phyloP scores from a whole-genome alignment of 2,113 vertebrate species.

The Pteropus alecto region DNA sequence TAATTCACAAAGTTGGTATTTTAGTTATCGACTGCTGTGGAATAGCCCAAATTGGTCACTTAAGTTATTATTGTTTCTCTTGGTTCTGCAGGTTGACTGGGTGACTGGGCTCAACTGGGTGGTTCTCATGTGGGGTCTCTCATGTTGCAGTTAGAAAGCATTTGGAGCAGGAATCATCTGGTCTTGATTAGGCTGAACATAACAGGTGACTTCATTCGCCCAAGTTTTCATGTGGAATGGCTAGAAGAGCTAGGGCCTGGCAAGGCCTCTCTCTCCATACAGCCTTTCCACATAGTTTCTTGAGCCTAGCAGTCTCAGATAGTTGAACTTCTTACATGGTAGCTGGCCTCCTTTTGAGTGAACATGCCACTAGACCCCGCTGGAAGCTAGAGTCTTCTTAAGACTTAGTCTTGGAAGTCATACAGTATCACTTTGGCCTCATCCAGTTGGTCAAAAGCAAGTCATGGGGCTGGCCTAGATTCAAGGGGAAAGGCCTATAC shows the following conservation, averaged over 20 bases:
- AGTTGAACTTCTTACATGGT: neutral
- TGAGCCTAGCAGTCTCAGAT: neutral
- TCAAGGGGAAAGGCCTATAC: neutral
- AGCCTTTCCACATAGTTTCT: neutral
- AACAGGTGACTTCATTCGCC: neutral
- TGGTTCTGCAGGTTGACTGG: neutral
- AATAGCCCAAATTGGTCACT: neutral
- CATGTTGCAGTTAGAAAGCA: neutral
- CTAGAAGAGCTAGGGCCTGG: neutral
- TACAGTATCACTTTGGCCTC: neutral
- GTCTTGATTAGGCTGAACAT: neutral
- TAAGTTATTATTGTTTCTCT: neutral
- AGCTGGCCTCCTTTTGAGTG: neutral
- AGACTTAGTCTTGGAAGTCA: neutral
- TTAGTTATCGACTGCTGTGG: neutral
- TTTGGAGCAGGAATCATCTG: neutral
- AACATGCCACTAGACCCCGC: neutral
- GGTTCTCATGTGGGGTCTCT: neutral
- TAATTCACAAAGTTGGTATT: neutral
- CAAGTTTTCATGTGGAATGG: neutral
- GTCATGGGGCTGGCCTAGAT: neutral
- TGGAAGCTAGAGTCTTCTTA: neutral
- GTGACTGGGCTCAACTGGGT: neutral
- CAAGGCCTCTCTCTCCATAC: neutral
- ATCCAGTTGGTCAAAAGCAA: neutral